phyloP scores from a whole-genome alignment of 2,888 invertebrate species.

The Tetanocera ferruginea region DNA sequence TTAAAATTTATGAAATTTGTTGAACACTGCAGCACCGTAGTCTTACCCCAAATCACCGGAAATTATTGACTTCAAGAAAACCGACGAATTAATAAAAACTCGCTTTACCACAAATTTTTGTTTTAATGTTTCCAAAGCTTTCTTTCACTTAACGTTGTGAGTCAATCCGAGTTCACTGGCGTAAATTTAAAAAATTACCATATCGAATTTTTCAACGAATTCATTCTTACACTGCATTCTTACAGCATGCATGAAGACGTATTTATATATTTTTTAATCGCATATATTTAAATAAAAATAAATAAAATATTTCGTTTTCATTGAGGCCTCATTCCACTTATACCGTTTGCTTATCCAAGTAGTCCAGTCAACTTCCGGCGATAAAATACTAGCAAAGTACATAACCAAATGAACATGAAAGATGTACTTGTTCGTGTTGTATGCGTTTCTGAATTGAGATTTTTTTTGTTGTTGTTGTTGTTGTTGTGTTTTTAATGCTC shows the following conservation, averaged over 20 bases:
- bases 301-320: not conserved
- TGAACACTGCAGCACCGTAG: no score
- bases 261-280: not conserved
- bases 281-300: slow-evolving; percentile 15
- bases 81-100: no score
- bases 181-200: no score
- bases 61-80: no score
- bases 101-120: no score
- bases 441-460: not conserved
- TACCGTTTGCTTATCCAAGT: slow-evolving; percentile 29
- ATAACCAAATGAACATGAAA: not conserved
- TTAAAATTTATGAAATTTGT: no score
- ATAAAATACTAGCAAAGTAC: slow-evolving; percentile 43
- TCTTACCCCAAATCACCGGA: no score
- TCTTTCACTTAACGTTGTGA: no score
- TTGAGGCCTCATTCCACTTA: slow-evolving; percentile 5
- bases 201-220: no score
- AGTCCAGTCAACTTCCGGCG: slow-evolving; percentile 51
- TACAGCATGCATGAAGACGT: not conserved
- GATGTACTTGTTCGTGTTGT: not conserved
- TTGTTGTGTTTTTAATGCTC: not conserved
- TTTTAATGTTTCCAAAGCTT: no score
- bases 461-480: not conserved
- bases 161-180: no score
- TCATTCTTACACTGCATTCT: not conserved